Conservation (phyloP, 1,140 invertebrate species). For the Pollicipes pollicipes region DNA sequence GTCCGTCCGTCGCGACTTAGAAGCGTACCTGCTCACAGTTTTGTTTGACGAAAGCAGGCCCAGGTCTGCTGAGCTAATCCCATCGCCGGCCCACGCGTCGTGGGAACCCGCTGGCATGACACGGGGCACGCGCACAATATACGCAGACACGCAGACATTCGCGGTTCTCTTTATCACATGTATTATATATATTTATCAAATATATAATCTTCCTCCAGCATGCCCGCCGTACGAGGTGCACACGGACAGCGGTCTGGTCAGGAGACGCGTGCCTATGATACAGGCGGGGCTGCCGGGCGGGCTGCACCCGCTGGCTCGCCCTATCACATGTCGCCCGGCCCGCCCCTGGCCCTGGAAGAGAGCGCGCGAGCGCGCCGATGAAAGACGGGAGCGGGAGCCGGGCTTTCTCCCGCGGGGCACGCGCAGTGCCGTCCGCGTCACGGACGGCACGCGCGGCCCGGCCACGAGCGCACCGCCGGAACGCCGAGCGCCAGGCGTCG, state of each 20-base stretch:
- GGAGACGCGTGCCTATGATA: not conserved
- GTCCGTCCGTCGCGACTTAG: too few relatives aligned
- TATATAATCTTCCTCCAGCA: not conserved
- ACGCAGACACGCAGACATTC: not conserved
- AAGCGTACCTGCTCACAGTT: too few relatives aligned
- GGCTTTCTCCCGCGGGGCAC: not conserved
- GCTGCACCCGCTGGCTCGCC: too few relatives aligned
- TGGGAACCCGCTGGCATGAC: too few relatives aligned
- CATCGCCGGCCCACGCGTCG: too few relatives aligned
- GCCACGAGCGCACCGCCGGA: too few relatives aligned
- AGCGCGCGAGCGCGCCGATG: not conserved
- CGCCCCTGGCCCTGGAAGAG: not conserved
- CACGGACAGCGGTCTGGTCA: not conserved
- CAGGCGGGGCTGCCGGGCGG: not conserved
- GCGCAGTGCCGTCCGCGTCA: too few relatives aligned
- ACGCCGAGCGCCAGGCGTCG: too few relatives aligned
- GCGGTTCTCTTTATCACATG: not conserved
- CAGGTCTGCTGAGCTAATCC: too few relatives aligned
- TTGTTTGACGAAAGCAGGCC: too few relatives aligned
- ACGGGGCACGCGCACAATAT: not conserved
- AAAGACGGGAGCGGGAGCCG: not conserved
- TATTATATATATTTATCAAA: conserved; percentile 3
- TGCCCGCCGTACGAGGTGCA: not conserved
- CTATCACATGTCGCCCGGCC: not conserved
- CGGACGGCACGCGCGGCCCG: too few relatives aligned